A percentile compares a stretch with the other conserved stretches of the same genome.
Conservation (phyloP, 2,888 invertebrate species). For the Drosophila formosana region DNA sequence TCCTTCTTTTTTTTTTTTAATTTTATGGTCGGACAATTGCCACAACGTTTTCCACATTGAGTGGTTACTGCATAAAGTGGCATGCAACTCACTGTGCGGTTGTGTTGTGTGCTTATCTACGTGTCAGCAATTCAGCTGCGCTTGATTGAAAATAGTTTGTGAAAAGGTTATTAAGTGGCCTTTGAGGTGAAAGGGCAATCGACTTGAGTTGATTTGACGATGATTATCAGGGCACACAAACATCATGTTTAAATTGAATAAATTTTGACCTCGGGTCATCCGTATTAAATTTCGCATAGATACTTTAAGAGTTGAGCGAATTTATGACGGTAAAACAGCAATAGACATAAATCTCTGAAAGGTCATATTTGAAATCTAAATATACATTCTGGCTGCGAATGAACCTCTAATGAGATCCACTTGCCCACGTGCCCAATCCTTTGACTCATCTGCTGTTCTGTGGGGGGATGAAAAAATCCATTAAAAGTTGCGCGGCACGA, state of each 20-base stretch:
- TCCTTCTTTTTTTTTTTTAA: conserved; percentile 4
- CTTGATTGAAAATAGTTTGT: conserved; percentile 30
- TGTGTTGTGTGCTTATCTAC: no score
- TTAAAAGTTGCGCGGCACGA: conserved; percentile 52
- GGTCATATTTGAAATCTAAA: background rate
- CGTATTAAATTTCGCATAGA: background rate
- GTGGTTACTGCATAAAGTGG: conserved; percentile 27
- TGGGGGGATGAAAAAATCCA: conserved; percentile 29
- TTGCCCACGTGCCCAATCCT: conserved; percentile 18
- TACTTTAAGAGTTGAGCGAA: background rate
- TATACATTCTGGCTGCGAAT: conserved; percentile 1
- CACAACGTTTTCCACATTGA: conserved; percentile 31
- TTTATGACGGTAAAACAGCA: background rate
- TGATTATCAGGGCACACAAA: background rate
- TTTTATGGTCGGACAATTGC: conserved; percentile 12
- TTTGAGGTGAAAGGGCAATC: conserved; percentile 22
- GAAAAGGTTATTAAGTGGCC: conserved; percentile 16
- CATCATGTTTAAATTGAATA: background rate
- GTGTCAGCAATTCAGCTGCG: conserved; percentile 19
- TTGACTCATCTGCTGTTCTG: conserved; percentile 22
- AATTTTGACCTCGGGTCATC: background rate
- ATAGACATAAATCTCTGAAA: background rate
- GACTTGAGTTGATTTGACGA: conserved; percentile 12
- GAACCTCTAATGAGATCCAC: conserved; percentile 24
- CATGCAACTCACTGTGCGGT: conserved; percentile 8